These are phyloP conservation scores for Glaucidium brasilianum DNA, from an alignment of 2,113 vertebrate genomes.

Conservation along the genomic window DNA sequence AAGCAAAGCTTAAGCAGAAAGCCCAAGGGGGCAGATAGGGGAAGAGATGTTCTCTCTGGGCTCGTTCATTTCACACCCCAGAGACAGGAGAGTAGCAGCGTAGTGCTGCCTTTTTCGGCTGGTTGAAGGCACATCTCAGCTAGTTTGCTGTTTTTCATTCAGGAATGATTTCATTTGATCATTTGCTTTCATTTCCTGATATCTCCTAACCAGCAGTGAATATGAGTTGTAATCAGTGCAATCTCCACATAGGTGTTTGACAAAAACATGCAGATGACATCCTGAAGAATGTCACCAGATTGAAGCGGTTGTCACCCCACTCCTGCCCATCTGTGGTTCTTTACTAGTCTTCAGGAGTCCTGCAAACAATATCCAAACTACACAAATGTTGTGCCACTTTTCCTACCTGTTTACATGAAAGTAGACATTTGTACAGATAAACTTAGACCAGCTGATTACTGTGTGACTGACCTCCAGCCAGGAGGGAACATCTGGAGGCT, in stretches of 20 bases:
- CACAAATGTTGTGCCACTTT: neutral
- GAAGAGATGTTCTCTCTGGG: neutral
- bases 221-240: neutral
- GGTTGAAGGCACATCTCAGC: neutral
- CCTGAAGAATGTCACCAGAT: neutral
- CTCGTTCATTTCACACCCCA: neutral
- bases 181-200: neutral
- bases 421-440: neutral
- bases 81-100: accelerated
- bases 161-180: neutral
- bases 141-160: neutral
- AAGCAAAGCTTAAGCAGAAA: neutral
- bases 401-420: slow-evolving; percentile 25
- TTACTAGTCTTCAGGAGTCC: neutral
- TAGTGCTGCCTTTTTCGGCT: neutral
- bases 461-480: neutral
- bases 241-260: neutral
- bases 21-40: neutral
- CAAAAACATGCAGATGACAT: neutral
- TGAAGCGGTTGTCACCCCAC: neutral
- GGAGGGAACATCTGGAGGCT: neutral
- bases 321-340: neutral
- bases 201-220: neutral
- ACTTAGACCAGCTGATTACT: neutral
- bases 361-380: neutral